phyloP scores from a whole-genome alignment of 2,797 vertebrate species.

The Oreochromis grahami region DNA sequence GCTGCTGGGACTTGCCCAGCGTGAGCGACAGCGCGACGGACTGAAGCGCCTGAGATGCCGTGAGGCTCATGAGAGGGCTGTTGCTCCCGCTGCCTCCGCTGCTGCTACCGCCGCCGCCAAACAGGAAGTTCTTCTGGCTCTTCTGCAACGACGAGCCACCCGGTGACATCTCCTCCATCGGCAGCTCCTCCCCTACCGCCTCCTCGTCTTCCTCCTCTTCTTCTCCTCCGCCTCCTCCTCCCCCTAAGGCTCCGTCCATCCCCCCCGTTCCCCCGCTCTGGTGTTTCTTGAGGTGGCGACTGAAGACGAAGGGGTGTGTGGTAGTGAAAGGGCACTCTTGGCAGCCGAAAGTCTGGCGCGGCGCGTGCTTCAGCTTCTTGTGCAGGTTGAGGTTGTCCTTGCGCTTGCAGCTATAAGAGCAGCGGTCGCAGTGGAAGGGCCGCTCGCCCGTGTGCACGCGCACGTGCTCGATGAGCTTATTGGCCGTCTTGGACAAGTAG shows the following conservation, averaged over 20 bases:
- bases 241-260: slow-evolving; percentile 22
- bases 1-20: slow-evolving; percentile 69
- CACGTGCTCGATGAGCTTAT: slow-evolving; percentile 99
- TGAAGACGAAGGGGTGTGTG: slow-evolving; percentile 97
- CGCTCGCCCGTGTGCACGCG: slow-evolving; percentile 99
- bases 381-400: slow-evolving; percentile 99
- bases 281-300: slow-evolving; percentile 98
- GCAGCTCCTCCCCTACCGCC: slow-evolving; percentile 65
- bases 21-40: slow-evolving; percentile 92
- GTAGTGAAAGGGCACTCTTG: slow-evolving; percentile 96
- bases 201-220: slow-evolving; percentile 60
- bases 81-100: slow-evolving; percentile 82
- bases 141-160: slow-evolving; percentile 6
- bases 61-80: slow-evolving; percentile 90
- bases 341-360: slow-evolving; percentile 95
- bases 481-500: slow-evolving; percentile 99
- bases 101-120: slow-evolving; percentile 68
- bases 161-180: slow-evolving; percentile 71
- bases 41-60: slow-evolving; percentile 95
- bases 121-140: slow-evolving; percentile 63
- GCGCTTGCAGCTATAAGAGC: slow-evolving; percentile 99
- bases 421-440: slow-evolving; percentile 99
- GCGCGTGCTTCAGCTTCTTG: slow-evolving; percentile 99
- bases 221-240: slow-evolving; percentile 26
- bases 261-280: slow-evolving; percentile 70